These are phyloP conservation scores for Sialis fuliginosa DNA, from an alignment of 2,888 invertebrate species.

Conservation along the genomic window DNA sequence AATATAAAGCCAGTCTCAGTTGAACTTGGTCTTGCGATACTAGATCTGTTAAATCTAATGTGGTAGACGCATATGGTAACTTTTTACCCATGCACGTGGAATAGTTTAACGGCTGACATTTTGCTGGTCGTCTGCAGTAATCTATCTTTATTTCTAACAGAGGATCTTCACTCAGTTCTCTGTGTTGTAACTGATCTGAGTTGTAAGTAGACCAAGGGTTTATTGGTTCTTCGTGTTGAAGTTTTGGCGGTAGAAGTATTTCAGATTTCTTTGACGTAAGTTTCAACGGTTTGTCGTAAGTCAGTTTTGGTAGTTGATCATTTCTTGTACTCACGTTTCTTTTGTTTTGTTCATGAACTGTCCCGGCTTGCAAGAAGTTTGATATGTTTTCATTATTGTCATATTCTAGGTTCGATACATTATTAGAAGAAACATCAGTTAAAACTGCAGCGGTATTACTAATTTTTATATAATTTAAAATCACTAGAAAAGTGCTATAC, in stretches of 20 bases:
- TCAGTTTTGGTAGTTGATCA: slow-evolving; percentile 1
- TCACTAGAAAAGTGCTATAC: too few relatives aligned
- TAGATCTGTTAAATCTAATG: slow-evolving; percentile 56
- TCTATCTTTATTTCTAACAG: slow-evolving; percentile 34
- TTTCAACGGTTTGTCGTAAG: slow-evolving; percentile 1
- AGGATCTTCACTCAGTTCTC: slow-evolving; percentile 5
- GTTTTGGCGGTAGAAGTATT: not conserved
- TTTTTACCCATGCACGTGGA: slow-evolving; percentile 62
- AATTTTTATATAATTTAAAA: too few relatives aligned
- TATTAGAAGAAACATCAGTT: not conserved
- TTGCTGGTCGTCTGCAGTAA: slow-evolving; percentile 52
- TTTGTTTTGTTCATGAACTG: too few relatives aligned
- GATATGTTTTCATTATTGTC: not conserved
- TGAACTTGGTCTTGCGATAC: slow-evolving; percentile 47
- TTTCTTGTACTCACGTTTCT: too few relatives aligned
- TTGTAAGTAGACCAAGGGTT: slow-evolving; percentile 1
- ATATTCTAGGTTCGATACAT: not conserved
- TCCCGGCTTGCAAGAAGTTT: not conserved
- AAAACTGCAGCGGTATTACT: not conserved
- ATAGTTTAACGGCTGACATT: slow-evolving; percentile 45
- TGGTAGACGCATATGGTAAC: slow-evolving; percentile 59
- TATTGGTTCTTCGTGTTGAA: not conserved
- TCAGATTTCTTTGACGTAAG: not conserved
- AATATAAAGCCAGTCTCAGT: slow-evolving; percentile 53
- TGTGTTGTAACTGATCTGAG: slow-evolving; percentile 1